Evolutionary conservation across 1,140 invertebrate species (phyloP).

Genomic region (Lineus longissimus): DNA sequence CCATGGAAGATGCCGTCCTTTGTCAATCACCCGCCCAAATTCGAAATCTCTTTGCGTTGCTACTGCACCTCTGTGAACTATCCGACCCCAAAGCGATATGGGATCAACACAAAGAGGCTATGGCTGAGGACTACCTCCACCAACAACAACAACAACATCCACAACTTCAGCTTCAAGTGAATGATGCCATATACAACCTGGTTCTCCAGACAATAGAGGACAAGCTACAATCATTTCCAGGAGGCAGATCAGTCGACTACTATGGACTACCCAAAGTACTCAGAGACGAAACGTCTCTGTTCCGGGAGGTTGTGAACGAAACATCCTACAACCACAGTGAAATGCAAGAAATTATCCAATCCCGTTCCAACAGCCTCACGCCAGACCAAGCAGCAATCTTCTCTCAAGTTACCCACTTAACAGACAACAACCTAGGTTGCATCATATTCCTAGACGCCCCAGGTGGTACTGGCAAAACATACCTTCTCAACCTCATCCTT

Average conservation of each 20-base stretch:
- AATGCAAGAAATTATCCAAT: neutral
- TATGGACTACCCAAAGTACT: neutral
- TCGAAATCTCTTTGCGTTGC: neutral
- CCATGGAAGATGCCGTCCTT: neutral
- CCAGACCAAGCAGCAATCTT: neutral
- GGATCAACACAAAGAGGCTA: neutral
- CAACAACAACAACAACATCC: slow-evolving; percentile 7
- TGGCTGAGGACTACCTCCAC: neutral
- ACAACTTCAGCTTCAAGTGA: neutral
- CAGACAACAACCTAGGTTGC: neutral
- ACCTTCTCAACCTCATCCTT: neutral
- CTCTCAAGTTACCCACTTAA: neutral
- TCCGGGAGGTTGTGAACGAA: neutral
- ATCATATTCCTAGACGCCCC: neutral
- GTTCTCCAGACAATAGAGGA: neutral
- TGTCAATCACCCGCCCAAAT: neutral
- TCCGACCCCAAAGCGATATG: neutral
- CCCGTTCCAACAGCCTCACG: neutral
- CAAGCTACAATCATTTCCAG: neutral
- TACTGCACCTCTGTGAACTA: neutral
- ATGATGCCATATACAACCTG: neutral
- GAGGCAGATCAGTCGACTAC: neutral
- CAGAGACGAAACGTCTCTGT: neutral
- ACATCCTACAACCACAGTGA: neutral
- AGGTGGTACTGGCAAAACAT: slow-evolving; percentile 4